Evolutionary conservation across 2,797 vertebrate genomes (phyloP).

Genomic region (Leptoclinus maculatus): DNA sequence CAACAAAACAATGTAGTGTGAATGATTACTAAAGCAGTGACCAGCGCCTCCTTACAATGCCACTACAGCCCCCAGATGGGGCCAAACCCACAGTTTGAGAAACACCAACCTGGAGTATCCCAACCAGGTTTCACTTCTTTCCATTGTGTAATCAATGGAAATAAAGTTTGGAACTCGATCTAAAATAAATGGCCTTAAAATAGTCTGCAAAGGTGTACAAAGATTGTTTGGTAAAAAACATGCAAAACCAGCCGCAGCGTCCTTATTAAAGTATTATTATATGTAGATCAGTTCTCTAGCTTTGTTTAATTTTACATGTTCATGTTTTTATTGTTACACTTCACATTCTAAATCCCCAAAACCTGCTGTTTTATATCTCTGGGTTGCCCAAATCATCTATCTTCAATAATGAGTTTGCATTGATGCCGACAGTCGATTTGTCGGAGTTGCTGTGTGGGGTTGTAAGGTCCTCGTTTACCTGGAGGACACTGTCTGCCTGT

Average conservation of each 20-base stretch:
- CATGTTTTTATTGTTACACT: conserved; percentile 10
- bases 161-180: neutral
- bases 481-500: conserved; percentile 37
- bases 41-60: neutral
- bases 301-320: conserved; percentile 6
- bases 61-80: neutral
- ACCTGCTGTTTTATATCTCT: conserved; percentile 28
- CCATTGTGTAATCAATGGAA: neutral
- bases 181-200: neutral
- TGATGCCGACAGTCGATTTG: conserved; percentile 34
- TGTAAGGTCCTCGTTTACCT: conserved; percentile 35
- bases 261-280: conserved; percentile 9
- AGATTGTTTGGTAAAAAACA: conserved; percentile 1
- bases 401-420: conserved; percentile 53
- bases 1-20: neutral
- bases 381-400: conserved; percentile 17
- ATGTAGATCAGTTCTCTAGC: conserved; percentile 6
- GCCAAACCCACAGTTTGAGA: neutral
- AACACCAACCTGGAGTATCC: neutral
- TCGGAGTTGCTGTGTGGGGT: conserved; percentile 41
- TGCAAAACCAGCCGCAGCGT: neutral
- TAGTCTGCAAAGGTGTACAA: neutral
- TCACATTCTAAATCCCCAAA: conserved; percentile 5
- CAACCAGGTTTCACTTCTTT: neutral
- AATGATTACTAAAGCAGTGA: neutral